Base-by-base conservation (phyloP, 2,113 vertebrate genomes). In the Montifringilla adamsi region DNA sequence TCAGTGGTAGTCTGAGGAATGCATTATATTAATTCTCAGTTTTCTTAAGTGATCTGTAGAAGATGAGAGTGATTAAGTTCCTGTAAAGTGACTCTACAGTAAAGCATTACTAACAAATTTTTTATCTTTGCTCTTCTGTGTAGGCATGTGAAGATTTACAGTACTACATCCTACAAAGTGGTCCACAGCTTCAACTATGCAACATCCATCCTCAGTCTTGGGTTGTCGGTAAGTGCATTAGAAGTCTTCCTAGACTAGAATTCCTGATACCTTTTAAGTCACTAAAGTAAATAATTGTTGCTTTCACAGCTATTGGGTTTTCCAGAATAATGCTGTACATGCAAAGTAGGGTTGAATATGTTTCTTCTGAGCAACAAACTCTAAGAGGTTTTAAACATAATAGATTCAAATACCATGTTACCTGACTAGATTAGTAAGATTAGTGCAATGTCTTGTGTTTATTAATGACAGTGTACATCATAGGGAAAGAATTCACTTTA, bases 91-190 rank as follows among this genome's bases (percentile, higher is more conserved):
- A 68, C 39, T 49, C 39, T 49, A 7, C 22, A 60, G 2, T 69
- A n/a, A 44, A 19, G 22, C 24, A n/a, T 67, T 63, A 49, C 4
- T 84, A 52, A 72, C 1, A 2, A 13, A 11, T 10, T 72, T 95
- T n/a, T 96, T 73, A 92, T 72, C 8, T 50, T 89, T 80, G 81
- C 52, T 96, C 4, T 91, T 91, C 59, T 92, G 5, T 94, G 18
- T 93, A 99, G 99, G 97, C 99, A 99, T 52, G 98, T 99, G 58
- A 99, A 99, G 96, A 98, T 99, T 33, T 99, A 99, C 94, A 99
- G 98, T 96, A 99, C 99, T 47, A 98, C 98, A 77, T 99, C 98
- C 80, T 99, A 99, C 89, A 99, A 99, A 98, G 99, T 99, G 60
- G 99, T 99, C 28, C 99, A 99, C 96, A 99, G 98, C 97, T 99